Percentiles rank a stretch among this genome's conserved stretches.
phyloP scores from a whole-genome alignment of 1,140 invertebrate species.

The Drosophila serrata region DNA sequence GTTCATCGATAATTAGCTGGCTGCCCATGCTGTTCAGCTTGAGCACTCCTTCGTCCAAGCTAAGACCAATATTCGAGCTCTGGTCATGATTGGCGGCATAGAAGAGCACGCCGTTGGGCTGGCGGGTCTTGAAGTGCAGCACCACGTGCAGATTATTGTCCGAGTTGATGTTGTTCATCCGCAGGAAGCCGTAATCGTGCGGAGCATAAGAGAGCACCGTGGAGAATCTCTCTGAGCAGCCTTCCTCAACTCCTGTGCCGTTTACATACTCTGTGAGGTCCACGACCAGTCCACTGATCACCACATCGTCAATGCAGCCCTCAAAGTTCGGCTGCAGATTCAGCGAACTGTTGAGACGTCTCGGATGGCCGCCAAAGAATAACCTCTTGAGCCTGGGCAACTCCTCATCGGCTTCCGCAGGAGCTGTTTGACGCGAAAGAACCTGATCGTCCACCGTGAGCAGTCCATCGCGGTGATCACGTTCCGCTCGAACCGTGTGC shows the following conservation, averaged over 20 bases:
- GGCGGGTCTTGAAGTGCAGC: constrained; percentile 95
- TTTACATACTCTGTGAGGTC: constrained; percentile 92
- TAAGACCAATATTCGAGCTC: constrained; percentile 88
- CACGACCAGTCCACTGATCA: constrained; percentile 90
- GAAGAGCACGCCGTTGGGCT: constrained; percentile 91
- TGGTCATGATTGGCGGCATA: constrained; percentile 90
- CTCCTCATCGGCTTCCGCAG: constrained; percentile 76
- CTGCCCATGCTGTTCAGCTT: constrained; percentile 90
- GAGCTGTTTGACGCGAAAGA: constrained; percentile 83
- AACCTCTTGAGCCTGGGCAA: constrained; percentile 89
- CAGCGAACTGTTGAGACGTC: constrained; percentile 88
- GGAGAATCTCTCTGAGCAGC: constrained; percentile 91
- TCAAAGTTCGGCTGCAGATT: constrained; percentile 93
- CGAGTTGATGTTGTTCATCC: constrained; percentile 87
- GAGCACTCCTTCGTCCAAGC: constrained; percentile 89
- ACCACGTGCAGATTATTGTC: constrained; percentile 90
- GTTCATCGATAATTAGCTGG: constrained; percentile 87
- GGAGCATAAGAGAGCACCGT: constrained; percentile 84
- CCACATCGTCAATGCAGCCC: constrained; percentile 95
- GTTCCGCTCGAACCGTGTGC: constrained; percentile 91
- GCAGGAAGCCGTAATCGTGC: constrained; percentile 88
- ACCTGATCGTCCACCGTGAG: constrained; percentile 90
- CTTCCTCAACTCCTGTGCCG: constrained; percentile 92
- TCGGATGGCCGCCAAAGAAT: constrained; percentile 95
- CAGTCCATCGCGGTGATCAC: constrained; percentile 88